Evolutionary conservation across 2,797 vertebrate species (phyloP).

Genomic region (Dendrocincla tyrannina): DNA sequence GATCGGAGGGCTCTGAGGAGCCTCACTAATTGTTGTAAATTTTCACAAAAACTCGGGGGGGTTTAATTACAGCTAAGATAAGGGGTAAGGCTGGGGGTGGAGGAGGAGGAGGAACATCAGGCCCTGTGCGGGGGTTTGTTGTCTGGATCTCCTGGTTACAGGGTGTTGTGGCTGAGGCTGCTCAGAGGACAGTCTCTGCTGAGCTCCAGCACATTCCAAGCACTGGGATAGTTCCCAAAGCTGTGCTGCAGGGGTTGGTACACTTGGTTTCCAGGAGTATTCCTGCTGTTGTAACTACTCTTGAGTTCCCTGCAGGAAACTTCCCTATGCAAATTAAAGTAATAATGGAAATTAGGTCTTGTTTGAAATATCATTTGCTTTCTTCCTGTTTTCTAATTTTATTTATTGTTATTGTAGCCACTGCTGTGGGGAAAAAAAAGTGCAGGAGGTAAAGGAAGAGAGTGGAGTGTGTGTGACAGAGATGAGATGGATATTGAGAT

Average conservation of each 20-base stretch:
- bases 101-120: neutral
- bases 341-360: neutral
- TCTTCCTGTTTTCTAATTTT: neutral
- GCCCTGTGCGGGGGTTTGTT: slow-evolving; percentile 36
- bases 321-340: neutral
- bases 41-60: rapidly evolving
- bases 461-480: neutral
- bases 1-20: rapidly evolving
- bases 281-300: rapidly evolving
- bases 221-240: neutral
- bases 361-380: neutral
- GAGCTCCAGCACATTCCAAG: neutral
- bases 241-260: neutral
- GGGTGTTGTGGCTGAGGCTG: neutral
- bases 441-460: neutral
- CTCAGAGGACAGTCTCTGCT: neutral
- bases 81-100: neutral
- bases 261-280: neutral
- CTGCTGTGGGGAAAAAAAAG: no score
- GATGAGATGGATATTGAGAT: neutral
- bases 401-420: neutral
- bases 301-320: rapidly evolving
- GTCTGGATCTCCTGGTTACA: slow-evolving; percentile 22
- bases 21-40: neutral
- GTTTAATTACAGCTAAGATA: neutral